Base-by-base conservation (phyloP, 1,140 invertebrate genomes). In the Hylaeus volcanicus region DNA sequence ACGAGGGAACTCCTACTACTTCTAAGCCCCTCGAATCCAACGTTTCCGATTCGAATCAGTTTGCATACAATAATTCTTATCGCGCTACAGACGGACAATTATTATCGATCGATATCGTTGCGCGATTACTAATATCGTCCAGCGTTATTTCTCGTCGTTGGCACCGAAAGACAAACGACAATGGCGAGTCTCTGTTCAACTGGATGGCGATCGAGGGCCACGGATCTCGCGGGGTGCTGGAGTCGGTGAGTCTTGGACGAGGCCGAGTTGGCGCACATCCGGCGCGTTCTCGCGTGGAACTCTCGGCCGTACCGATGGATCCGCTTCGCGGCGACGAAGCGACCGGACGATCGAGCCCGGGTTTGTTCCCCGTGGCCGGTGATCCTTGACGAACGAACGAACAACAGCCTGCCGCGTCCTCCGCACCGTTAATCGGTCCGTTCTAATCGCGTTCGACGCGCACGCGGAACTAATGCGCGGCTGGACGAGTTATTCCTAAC, bases 341-440 rank as follows among this genome's bases (percentile, higher is more conserved):
- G 8, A 0, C 3, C 9, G 53, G n/a, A 48, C 53, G 39, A 15
- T 56, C 55, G 51, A 11, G 9, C 8, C 51, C 51, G 11, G 6
- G 51, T 8, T 51, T 51, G 51, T 70, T 56, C 41, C 5, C 14
- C 68, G 26, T n/a, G 53, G 48, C 15, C 63, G 48, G 37, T 37
- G 74, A 68, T 76, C 45, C 55, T 60, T 43, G 51, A 64, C 58
- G 71, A 66, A 26, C 15, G 58, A 60, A n/a, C n/a, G n/a, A 65
- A n/a, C 63, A 43, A n/a, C 41, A 43, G 37, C 11, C 11, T 3
- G 39, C 61, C 12, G 39, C 64, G 11, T 65, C 64, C 64, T 5
- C 58, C 41, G 51, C 48, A 60, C 74, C 74, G 74, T 76, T 76
- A 76, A 51, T 51, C 51, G 74, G 64, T 41, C 74, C 64, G 64